These are phyloP conservation scores for Falco novaeseelandiae DNA, from an alignment of 2,797 vertebrate species.

Conservation along the genomic window DNA sequence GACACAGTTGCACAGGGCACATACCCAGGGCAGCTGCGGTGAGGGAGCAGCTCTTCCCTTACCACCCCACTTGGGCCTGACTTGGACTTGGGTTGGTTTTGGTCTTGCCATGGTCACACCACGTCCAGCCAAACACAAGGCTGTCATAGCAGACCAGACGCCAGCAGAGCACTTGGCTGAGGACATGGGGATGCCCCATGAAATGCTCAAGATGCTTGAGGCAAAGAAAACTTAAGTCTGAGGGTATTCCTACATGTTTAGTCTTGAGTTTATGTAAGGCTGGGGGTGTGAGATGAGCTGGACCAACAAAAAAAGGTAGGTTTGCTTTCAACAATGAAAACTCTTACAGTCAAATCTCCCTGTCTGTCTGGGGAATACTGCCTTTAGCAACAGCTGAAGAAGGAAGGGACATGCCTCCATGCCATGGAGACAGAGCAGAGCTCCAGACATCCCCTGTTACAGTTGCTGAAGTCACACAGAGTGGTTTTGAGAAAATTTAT, in stretches of 20 bases:
- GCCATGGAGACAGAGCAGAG: not conserved
- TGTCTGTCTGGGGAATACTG: not conserved
- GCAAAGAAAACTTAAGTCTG: not conserved
- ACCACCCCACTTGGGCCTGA: not conserved
- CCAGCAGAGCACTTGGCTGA: not conserved
- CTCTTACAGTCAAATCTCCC: not conserved
- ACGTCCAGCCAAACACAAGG: not conserved
- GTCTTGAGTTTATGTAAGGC: not conserved
- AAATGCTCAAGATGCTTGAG: not conserved
- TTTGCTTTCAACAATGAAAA: not conserved
- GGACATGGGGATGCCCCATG: not conserved
- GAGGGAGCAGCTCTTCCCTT: not conserved
- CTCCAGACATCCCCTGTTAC: not conserved
- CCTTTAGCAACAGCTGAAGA: not conserved
- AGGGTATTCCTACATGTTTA: not conserved
- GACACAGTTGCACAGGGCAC: fast-evolving
- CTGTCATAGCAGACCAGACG: not conserved
- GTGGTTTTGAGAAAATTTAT: not conserved
- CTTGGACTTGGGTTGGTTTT: not conserved
- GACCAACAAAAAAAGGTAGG: not conserved
- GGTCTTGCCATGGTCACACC: not conserved
- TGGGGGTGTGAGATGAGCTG: not conserved
- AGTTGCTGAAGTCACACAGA: not conserved
- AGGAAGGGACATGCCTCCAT: not conserved
- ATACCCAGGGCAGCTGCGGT: not conserved